These are phyloP conservation scores for Myotis davidii DNA, from an alignment of 2,113 vertebrate genomes.

Conservation along the genomic window DNA sequence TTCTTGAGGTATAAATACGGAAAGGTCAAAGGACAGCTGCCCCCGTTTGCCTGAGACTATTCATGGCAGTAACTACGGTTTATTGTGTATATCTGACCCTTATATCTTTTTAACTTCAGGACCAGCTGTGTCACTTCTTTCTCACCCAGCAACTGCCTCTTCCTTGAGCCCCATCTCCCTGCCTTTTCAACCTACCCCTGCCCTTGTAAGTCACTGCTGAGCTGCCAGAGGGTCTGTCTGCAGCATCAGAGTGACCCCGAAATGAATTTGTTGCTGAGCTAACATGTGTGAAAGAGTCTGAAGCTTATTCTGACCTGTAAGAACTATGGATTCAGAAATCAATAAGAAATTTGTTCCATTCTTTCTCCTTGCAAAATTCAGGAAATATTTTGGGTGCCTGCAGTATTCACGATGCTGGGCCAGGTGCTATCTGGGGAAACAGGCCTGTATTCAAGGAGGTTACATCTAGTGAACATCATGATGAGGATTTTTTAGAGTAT, in stretches of 20 bases:
- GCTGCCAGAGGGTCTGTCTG: background rate
- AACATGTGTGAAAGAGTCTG: background rate
- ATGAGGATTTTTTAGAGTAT: background rate
- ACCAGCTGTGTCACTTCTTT: background rate
- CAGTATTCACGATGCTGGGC: background rate
- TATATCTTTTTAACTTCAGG: background rate
- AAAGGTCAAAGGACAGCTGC: conserved; percentile 1
- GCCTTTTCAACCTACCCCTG: background rate
- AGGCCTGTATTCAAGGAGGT: background rate
- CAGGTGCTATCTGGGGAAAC: background rate
- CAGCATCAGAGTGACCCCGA: background rate
- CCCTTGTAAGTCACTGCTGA: background rate
- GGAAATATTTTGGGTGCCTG: background rate
- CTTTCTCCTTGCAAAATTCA: background rate
- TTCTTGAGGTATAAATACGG: background rate
- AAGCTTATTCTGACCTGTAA: background rate
- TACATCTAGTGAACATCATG: background rate
- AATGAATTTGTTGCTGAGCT: background rate
- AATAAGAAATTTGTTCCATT: background rate
- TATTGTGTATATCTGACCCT: background rate
- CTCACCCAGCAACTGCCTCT: background rate
- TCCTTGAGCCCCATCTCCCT: background rate
- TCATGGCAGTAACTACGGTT: background rate
- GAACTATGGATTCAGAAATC: background rate
- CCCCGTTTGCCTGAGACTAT: background rate